Evolutionary conservation across 2,113 vertebrate genomes (phyloP).

Genomic region (Gavia stellata): DNA sequence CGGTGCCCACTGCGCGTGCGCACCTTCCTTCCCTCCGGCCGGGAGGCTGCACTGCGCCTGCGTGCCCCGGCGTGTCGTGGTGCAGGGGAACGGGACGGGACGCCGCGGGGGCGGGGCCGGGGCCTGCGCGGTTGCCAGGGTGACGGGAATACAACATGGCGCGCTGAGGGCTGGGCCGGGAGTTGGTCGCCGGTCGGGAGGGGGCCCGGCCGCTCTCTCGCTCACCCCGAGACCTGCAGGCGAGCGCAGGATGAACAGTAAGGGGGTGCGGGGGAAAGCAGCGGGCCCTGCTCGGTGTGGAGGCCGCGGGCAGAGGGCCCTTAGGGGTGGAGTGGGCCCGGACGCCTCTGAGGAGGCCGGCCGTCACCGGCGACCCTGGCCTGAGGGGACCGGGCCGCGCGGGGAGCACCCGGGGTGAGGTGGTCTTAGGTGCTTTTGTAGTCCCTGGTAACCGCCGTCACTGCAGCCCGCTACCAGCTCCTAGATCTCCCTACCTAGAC

Average conservation of each 20-base stretch:
- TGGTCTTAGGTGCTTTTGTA: background rate
- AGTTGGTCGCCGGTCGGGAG: background rate
- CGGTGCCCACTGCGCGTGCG: background rate
- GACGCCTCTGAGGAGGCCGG: background rate
- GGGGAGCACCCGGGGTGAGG: background rate
- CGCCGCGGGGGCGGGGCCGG: background rate
- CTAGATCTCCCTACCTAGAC: too few species aligned
- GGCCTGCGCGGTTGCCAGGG: conserved; percentile 68
- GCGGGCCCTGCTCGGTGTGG: background rate
- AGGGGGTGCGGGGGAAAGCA: background rate
- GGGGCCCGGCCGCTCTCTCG: background rate
- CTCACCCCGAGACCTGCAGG: background rate
- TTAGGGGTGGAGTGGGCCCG: background rate
- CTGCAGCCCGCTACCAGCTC: background rate
- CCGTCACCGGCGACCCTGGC: background rate
- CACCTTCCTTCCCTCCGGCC: accelerated
- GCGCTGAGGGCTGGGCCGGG: background rate
- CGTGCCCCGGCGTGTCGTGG: background rate
- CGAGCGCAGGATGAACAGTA: conserved; percentile 63
- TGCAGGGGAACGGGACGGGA: accelerated
- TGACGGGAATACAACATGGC: conserved; percentile 70
- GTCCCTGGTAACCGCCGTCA: background rate
- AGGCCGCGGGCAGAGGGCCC: background rate
- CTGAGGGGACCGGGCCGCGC: background rate
- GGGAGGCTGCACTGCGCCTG: background rate